These are phyloP conservation scores for Harpalus rubripes DNA, from an alignment of 2,888 invertebrate species.

Conservation along the genomic window DNA sequence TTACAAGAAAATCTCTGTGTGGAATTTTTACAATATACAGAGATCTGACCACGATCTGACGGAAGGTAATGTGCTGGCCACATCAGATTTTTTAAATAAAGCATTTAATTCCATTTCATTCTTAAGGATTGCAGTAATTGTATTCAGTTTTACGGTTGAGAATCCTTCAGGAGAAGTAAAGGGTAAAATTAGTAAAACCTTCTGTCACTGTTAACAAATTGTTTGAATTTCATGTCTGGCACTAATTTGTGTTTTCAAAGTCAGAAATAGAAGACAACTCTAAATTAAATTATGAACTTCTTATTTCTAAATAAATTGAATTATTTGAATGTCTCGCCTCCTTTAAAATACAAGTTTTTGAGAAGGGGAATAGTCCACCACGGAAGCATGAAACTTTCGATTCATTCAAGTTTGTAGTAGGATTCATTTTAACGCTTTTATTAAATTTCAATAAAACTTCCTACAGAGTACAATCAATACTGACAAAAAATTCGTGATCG, in stretches of 20 bases:
- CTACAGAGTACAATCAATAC: too few species aligned
- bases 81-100: too few species aligned
- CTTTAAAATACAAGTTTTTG: slow-evolving; percentile 9
- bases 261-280: slow-evolving; percentile 35
- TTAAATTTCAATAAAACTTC: too few species aligned
- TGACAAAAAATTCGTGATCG: too few species aligned
- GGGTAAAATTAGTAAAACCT: not conserved
- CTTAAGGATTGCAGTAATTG: not conserved
- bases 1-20: too few species aligned
- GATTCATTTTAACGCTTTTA: too few species aligned
- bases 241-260: slow-evolving; percentile 39
- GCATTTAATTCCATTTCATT: too few species aligned
- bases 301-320: slow-evolving; percentile 36
- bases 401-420: too few species aligned
- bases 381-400: too few species aligned
- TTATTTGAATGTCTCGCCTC: slow-evolving; percentile 15
- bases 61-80: too few species aligned
- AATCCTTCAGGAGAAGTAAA: not conserved
- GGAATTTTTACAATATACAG: too few species aligned
- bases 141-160: not conserved
- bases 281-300: slow-evolving; percentile 52
- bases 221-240: slow-evolving; percentile 18
- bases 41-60: too few species aligned
- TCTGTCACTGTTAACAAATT: not conserved
- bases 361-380: not conserved